Percentiles rank a stretch among this genome's conserved stretches.
phyloP scores from a whole-genome alignment of 92 coral and sea anemone genomes.

The Micromussa lordhowensis region DNA sequence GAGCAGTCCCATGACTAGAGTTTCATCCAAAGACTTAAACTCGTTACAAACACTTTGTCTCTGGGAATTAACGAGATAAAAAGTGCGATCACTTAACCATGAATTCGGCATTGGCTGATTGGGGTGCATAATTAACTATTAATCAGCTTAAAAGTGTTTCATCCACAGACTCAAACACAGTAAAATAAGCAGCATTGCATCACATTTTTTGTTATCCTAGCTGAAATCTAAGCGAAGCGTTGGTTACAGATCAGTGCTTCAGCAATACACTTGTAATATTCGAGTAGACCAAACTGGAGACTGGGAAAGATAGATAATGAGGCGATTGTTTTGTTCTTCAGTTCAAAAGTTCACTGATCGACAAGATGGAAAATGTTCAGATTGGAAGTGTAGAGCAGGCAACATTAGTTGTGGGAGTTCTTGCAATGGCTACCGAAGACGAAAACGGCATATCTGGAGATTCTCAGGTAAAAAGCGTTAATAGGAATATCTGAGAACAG shows the following conservation, averaged over 20 bases:
- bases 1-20: too few species aligned
- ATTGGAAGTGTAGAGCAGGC: slow-evolving; percentile 79
- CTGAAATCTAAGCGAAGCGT: background rate
- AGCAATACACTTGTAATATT: background rate
- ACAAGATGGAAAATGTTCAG: slow-evolving; percentile 67
- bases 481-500: too few species aligned
- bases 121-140: too few species aligned
- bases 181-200: background rate
- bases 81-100: background rate
- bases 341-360: slow-evolving; percentile 73
- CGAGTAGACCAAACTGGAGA: background rate
- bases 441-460: slow-evolving; percentile 79
- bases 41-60: background rate
- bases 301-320: background rate
- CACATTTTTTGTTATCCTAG: background rate
- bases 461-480: slow-evolving; percentile 68
- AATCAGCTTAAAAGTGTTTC: background rate
- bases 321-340: background rate
- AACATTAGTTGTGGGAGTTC: slow-evolving; percentile 76
- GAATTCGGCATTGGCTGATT: background rate
- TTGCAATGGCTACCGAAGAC: slow-evolving; percentile 82
- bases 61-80: background rate
- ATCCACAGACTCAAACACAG: background rate
- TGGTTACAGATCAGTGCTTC: background rate
- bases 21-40: too few species aligned